Evolutionary conservation across 2,113 vertebrate genomes (phyloP).

Genomic region (Zosterops pallidus): DNA sequence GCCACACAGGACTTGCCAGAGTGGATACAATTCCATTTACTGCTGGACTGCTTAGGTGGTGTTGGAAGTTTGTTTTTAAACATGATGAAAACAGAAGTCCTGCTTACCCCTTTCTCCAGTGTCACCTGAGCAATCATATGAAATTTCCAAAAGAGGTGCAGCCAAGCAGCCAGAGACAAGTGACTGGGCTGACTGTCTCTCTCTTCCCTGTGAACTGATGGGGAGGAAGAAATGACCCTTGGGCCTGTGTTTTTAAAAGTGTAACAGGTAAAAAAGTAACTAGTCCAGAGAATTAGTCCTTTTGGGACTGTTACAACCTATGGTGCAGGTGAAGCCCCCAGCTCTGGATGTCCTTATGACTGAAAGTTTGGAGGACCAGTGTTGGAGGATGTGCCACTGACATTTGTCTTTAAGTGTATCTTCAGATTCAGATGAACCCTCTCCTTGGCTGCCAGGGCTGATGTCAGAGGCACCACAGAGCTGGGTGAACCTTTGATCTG

Average conservation of each 20-base stretch:
- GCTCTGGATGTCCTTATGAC: neutral
- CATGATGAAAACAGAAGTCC: neutral
- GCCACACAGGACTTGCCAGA: neutral
- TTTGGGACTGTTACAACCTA: neutral
- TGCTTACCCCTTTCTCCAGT: neutral
- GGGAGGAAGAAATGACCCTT: neutral
- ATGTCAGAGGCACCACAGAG: neutral
- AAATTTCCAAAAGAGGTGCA: neutral
- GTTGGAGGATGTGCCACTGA: neutral
- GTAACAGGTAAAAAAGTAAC: neutral
- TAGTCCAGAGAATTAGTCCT: neutral
- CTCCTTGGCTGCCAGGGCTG: neutral
- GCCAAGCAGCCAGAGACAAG: neutral
- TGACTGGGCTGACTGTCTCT: neutral
- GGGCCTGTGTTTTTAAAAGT: neutral
- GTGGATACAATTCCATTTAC: neutral
- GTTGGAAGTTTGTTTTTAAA: constrained; percentile 29
- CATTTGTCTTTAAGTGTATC: accelerated
- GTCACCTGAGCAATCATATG: constrained; percentile 10
- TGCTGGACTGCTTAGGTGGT: neutral
- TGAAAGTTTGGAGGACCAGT: neutral
- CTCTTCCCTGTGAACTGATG: neutral
- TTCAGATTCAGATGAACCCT: neutral
- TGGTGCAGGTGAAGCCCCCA: neutral
- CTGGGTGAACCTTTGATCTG: neutral